Evolutionary conservation across 2,113 vertebrate species (phyloP).

Genomic region (Calypte anna): DNA sequence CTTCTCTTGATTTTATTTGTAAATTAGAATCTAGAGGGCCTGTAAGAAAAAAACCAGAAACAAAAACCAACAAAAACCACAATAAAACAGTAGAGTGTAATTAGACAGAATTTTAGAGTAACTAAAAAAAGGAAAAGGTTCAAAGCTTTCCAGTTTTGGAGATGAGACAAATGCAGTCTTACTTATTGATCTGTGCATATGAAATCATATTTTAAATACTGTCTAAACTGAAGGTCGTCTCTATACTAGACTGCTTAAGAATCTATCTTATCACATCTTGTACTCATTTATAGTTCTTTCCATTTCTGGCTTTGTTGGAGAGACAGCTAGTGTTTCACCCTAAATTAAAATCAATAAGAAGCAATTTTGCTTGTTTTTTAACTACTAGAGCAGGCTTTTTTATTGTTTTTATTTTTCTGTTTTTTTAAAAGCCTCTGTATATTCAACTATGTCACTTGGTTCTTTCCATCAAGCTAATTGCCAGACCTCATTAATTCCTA

Average conservation of each 20-base stretch:
- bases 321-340: constrained; percentile 68
- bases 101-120: constrained; percentile 61
- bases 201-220: constrained; percentile 35
- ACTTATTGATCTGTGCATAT: constrained; percentile 8
- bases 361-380: constrained; percentile 79
- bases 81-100: constrained; percentile 44
- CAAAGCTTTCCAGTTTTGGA: neutral
- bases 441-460: constrained; percentile 34
- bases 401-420: neutral
- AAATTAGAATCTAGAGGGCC: constrained; percentile 75
- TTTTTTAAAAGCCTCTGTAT: constrained; percentile 11
- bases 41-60: constrained; percentile 26
- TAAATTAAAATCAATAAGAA: constrained; percentile 81
- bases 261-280: constrained; percentile 62
- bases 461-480: constrained; percentile 32
- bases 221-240: constrained; percentile 31
- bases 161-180: neutral
- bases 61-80: too few relatives aligned
- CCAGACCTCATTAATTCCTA: constrained; percentile 41
- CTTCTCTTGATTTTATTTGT: constrained; percentile 78
- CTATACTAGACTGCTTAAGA: constrained; percentile 31
- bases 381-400: constrained; percentile 47
- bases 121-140: constrained; percentile 18
- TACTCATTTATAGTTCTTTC: constrained; percentile 54
- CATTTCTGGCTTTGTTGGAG: constrained; percentile 67